Evolutionary conservation across 2,113 vertebrate genomes (phyloP), one percentile per base, ranked within the genome.

Genomic region (Sceloporus tristichus): DNA sequence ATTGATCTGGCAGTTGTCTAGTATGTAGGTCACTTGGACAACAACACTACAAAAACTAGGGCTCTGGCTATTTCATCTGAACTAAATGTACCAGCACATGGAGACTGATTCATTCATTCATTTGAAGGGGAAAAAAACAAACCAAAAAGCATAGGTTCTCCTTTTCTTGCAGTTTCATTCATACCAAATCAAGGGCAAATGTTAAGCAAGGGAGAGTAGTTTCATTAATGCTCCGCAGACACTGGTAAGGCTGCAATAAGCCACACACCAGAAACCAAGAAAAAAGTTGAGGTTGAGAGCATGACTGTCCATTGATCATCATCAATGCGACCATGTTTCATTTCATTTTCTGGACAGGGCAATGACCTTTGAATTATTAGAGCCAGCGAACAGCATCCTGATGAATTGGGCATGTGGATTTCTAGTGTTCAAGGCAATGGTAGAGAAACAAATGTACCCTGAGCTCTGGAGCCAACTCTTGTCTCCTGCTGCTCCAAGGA

Each of bases 11-110:
- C 91, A 6, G 84, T 91, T 89, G 90, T 81, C 89, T 75, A 25
- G 1, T 62, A 84, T 87, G 40, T 85, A 92, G 90, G 93, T 95
- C 94, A 93, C 83, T 80, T 86, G 81, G 89, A 78, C 18, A 0
- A 34, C n/a, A 66, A 14, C 54, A 25, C 7, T 88, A 84, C 91
- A 66, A 86, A 68, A 8, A 53, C n/a, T 34, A 77, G 7, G 2
- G n/a, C 89, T 76, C 27, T 18, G 21, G 0, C 0, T 73, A 70
- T 23, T 88, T 74, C 0, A 0, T 70, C 68, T 86, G 85, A 92
- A 79, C 48, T 0, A 0, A 0, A 9, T 68, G 84, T 73, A 76
- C 29, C 11, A 38, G 40, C 62, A 68, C 0, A 0, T 34, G 76
- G 85, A 38, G 73, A 53, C 9, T 73, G 71, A 84, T 54, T 87